phyloP scores from a whole-genome alignment of 2,888 invertebrate species.

The Xestia c-nigrum region DNA sequence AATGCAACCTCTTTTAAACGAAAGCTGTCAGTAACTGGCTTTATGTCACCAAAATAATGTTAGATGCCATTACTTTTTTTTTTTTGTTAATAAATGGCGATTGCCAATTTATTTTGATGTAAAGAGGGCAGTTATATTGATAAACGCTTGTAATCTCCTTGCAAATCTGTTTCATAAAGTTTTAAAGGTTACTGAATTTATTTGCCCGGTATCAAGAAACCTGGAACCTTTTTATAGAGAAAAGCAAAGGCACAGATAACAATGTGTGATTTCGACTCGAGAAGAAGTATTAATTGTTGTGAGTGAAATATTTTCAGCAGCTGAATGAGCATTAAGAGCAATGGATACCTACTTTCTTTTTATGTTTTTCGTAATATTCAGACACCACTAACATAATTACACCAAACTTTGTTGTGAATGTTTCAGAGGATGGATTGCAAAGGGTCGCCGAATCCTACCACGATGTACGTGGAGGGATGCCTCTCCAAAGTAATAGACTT shows the following conservation, averaged over 20 bases:
- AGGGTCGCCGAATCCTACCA: slow-evolving; percentile 90
- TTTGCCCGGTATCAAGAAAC: not conserved
- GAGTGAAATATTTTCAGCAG: not conserved
- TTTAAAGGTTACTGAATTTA: not conserved
- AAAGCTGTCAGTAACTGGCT: slow-evolving; percentile 3
- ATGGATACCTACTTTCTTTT: not conserved
- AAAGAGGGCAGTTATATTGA: not conserved
- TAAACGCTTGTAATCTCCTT: not conserved
- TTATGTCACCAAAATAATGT: not conserved
- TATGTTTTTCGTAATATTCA: not conserved
- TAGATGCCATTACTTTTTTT: not conserved
- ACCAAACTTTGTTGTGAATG: not conserved
- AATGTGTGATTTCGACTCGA: not conserved
- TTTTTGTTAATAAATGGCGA: not conserved
- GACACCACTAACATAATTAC: not conserved
- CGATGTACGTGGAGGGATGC: slow-evolving; percentile 94
- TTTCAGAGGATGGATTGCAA: slow-evolving; percentile 91
- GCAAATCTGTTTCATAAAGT: no score
- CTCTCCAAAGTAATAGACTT: slow-evolving; percentile 92
- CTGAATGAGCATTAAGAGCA: not conserved
- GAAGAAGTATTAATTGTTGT: not conserved
- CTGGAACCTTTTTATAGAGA: not conserved
- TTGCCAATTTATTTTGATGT: not conserved
- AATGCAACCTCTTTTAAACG: not conserved
- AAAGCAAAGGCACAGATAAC: not conserved